Percentiles rank a stretch among this genome's conserved stretches.
These are phyloP conservation scores for Pocota personata DNA, from an alignment of 2,888 invertebrate genomes.

Conservation along the genomic window DNA sequence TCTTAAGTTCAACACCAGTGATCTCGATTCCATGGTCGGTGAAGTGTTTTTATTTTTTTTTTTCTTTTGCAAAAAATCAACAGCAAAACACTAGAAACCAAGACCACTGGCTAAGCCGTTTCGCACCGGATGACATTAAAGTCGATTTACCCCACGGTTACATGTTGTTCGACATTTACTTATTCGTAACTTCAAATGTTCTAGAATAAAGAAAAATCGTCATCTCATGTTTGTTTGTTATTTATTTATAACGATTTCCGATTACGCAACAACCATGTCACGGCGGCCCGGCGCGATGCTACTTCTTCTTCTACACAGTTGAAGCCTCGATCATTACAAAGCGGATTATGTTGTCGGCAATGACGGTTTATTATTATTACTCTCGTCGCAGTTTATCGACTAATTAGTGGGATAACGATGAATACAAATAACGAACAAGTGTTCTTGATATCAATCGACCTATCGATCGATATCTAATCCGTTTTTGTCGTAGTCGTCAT, in stretches of 20 bases:
- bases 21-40: conserved; percentile 15
- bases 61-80: conserved; percentile 8
- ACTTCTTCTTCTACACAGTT: not conserved
- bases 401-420: conserved; percentile 55
- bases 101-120: conserved; percentile 4
- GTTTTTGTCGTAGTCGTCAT: not conserved
- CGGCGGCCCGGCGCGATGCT: not conserved
- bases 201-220: conserved; percentile 24
- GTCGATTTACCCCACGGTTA: conserved; percentile 48
- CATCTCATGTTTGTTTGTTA: conserved; percentile 39
- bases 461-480: conserved; percentile 38
- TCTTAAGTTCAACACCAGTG: conserved; percentile 24
- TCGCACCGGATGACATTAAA: conserved; percentile 62
- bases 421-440: conserved; percentile 49
- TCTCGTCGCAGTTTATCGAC: conserved; percentile 50
- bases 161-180: conserved; percentile 53
- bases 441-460: conserved; percentile 54
- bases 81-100: not conserved
- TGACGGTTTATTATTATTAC: conserved; percentile 55
- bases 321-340: not conserved
- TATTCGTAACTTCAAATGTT: too few relatives aligned
- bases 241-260: conserved; percentile 59
- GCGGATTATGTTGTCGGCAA: conserved; percentile 58
- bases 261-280: conserved; percentile 54
- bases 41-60: conserved; percentile 17